phyloP scores from a whole-genome alignment of 2,797 vertebrate genomes.

The Halcyon chelicuti region DNA sequence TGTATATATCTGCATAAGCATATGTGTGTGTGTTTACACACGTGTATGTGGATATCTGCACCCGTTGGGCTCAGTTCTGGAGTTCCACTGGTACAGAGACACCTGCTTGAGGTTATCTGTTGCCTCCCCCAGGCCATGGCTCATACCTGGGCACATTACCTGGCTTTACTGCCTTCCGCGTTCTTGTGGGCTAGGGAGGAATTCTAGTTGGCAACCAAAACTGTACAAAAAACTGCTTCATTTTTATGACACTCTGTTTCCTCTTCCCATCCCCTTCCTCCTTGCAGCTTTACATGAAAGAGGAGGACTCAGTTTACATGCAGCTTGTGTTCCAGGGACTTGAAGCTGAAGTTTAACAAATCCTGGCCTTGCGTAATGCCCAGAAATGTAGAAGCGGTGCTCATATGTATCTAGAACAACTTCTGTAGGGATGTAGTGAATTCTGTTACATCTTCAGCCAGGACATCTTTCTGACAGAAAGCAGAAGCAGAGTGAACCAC shows the following conservation, averaged over 20 bases:
- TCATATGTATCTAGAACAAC: background rate
- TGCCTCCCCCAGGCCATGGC: background rate
- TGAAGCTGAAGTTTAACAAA: background rate
- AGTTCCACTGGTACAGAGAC: background rate
- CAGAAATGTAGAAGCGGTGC: background rate
- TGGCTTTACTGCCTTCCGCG: background rate
- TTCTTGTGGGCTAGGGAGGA: background rate
- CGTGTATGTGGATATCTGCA: background rate
- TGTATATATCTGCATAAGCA: too few relatives aligned
- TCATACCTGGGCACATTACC: background rate
- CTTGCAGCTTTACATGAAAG: background rate
- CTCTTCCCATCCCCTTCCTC: background rate
- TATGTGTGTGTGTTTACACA: fast-evolving
- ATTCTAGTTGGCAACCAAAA: background rate
- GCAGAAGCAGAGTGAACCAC: background rate
- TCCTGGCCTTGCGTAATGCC: background rate
- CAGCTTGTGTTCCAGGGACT: background rate
- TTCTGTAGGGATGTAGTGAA: background rate
- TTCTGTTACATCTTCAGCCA: background rate
- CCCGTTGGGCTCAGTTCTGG: background rate
- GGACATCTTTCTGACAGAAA: background rate
- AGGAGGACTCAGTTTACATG: background rate
- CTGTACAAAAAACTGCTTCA: background rate
- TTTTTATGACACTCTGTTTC: background rate
- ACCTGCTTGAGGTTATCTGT: background rate